These are phyloP conservation scores for Pseudachorutes palmiensis DNA, from an alignment of 1,140 invertebrate species.

Conservation along the genomic window DNA sequence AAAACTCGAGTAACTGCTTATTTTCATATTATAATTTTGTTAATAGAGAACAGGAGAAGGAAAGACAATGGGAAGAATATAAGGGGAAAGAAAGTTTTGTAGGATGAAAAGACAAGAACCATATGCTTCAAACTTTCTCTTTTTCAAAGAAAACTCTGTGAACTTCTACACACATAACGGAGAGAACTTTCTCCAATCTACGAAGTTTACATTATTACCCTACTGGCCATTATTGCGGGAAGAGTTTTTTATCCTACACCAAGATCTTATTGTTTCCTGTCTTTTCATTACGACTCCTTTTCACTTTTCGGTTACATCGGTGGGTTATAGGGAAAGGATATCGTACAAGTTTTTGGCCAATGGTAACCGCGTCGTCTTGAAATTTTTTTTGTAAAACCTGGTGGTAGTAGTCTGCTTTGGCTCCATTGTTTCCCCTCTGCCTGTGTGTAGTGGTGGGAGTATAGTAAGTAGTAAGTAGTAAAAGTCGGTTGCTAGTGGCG, in stretches of 20 bases:
- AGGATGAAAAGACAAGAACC: neutral
- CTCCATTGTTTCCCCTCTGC: no score
- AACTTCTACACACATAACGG: neutral
- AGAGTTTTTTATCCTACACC: neutral
- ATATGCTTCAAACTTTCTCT: slow-evolving; percentile 5
- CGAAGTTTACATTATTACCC: neutral
- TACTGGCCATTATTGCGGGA: neutral
- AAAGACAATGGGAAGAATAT: neutral
- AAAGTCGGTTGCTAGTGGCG: no score
- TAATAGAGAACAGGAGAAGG: no score
- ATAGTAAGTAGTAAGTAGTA: no score
- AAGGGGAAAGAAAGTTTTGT: neutral
- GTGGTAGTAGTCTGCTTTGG: no score
- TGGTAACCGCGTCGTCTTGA: no score
- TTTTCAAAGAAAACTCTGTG: neutral
- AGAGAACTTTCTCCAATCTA: neutral
- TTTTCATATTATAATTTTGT: slow-evolving; percentile 6
- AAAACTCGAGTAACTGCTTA: no score
- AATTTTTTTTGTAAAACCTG: no score
- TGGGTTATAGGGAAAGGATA: neutral
- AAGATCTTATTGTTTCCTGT: neutral
- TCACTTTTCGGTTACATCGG: neutral
- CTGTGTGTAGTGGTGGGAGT: no score
- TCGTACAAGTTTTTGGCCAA: no score
- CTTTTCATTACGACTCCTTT: neutral